Base-by-base conservation (phyloP, 2,888 invertebrate species). In the Melinaea marsaeus region DNA sequence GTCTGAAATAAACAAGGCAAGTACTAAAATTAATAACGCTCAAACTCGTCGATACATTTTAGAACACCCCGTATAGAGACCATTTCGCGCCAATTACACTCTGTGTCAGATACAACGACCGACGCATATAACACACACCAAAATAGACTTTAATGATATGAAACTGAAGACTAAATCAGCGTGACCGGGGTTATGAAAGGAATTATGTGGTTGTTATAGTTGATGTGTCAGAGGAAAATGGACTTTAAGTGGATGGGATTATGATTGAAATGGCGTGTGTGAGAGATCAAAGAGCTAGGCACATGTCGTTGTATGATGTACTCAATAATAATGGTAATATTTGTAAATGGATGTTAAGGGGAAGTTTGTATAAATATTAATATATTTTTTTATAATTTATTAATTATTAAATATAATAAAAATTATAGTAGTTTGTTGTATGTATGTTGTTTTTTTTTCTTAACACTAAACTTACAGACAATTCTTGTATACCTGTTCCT, bases 51-150 rank as follows among this genome's bases (percentile, higher is more conserved):
- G 68, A 65, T 62, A 66, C 67, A 66, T 73, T 71, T 51, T 60
- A 59, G 69, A 72, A 65, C 70, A 70, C 67, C 69, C 84, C 84
- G 84, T 85, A 76, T 79, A 80, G 79, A 80, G 81, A 81, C 84
- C 87, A 85, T 88, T 88, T 86, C 85, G 80, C 86, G 84, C 83
- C 88, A 89, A 88, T 89, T 88, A 88, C 85, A 84, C 76, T 83
- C 79, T 76, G 79, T 84, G 85, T 86, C 86, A 87, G 81, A 84
- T 76, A 83, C 86, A 86, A 79, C 78, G 81, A 79, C 75, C 71
- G 74, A 77, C 37, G 5, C 42, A 68, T 62, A 54, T 69, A 56
- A 64, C 51, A 55, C 69, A 69, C 67, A 51, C 48, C 7, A 73
- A 76, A 75, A 68, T 58, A 62, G 62, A 65, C 80, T 69, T 70